Base-by-base conservation (phyloP, 2,888 invertebrate genomes). In the Anarsia innoxiella region DNA sequence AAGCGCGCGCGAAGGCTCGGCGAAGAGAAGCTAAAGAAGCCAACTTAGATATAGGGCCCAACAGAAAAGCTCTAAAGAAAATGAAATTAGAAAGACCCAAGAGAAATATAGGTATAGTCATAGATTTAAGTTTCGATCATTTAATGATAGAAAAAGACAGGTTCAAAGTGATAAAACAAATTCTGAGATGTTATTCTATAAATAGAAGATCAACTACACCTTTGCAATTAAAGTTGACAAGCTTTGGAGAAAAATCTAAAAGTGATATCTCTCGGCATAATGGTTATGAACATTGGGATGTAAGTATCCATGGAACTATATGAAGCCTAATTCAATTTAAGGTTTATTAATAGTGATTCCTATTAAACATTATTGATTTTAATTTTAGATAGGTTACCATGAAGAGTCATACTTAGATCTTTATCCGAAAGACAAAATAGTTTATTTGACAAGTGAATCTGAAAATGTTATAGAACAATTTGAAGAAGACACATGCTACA, bases 381-480 rank as follows among this genome's bases (percentile, higher is more conserved):
- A 12, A 45, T 68, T 65, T 36, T 71, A 92, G 92, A 88, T 94
- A 27, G 79, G 90, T 53, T 93, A 93, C 66, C 87, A 90, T 65
- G 82, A 87, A 31, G 79, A 89, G 44, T 72, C 88, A 12, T 95
- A 93, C 68, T 59, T 87, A 8, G 86, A 92, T 35, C 40, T 92
- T 29, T 96, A 96, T 71, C 85, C 89, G 0, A 92, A 91, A 59
- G 89, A 93, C 1, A 90, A 93, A 49, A 75, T 99, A 36, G 88
- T 98, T 1, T 99, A 99, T 76, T 86, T 99, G 48, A 93, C 94
- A 2, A 96, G 97, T 72, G 99, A 99, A 72, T 98, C 98, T 9
- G 92, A 94, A 31, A 95, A 95, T 80, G 77, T 95, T 3, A 87
- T 99, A 46, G 88, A 89, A 39, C 70, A 74, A 36, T 85, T 97